Evolutionary conservation across 2,797 vertebrate species (phyloP).

Genomic region (Sebastes hopkinsi): DNA sequence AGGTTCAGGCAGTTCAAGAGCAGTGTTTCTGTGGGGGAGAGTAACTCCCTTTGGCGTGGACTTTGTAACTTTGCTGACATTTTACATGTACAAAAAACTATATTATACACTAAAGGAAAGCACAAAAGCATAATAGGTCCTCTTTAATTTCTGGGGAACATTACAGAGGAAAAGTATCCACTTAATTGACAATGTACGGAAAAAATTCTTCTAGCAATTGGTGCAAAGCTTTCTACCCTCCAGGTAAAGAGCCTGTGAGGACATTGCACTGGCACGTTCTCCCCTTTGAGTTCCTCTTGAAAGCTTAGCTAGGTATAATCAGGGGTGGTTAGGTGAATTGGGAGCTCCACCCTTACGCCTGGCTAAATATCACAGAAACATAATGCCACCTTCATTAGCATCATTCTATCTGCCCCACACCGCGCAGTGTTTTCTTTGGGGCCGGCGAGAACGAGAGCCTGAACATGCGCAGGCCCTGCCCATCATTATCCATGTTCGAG

Average conservation of each 20-base stretch:
- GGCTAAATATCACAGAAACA: constrained; percentile 65
- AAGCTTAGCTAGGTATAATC: constrained; percentile 48
- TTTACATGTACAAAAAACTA: background rate
- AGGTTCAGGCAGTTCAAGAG: no score
- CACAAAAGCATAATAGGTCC: background rate
- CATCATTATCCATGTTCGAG: constrained; percentile 70
- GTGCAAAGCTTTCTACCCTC: background rate
- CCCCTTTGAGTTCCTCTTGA: background rate
- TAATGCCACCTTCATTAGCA: constrained; percentile 70
- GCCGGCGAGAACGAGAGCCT: constrained; percentile 44
- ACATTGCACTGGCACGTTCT: background rate
- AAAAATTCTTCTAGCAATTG: background rate
- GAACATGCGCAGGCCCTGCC: constrained; percentile 56
- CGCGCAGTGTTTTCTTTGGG: constrained; percentile 71
- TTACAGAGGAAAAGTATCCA: background rate
- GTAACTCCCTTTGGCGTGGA: background rate
- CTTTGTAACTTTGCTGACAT: background rate
- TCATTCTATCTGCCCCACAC: constrained; percentile 59
- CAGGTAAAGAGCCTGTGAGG: background rate
- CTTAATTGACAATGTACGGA: background rate
- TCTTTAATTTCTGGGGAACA: background rate
- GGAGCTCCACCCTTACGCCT: constrained; percentile 53
- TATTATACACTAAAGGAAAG: background rate
- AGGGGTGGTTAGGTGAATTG: constrained; percentile 46
- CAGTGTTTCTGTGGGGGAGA: no score